Evolutionary conservation across 2,888 invertebrate genomes (phyloP), one percentile per base, ranked within the genome.

Genomic region (Ceriagrion tenellum): DNA sequence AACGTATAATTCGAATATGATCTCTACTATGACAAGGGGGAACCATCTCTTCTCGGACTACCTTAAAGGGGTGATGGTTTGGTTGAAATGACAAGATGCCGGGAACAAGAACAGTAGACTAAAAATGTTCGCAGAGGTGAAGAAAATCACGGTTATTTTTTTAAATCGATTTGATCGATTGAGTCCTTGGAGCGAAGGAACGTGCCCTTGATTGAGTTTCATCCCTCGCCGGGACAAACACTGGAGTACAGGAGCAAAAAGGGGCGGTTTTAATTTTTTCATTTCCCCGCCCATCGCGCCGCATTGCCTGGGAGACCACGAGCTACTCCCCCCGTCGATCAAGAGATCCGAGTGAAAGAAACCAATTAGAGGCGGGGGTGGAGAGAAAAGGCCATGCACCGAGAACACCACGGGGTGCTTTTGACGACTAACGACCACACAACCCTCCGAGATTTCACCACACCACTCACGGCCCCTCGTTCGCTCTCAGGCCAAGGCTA

Each of bases 171-270:
- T 81, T 26, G 81, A 81, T 81, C 30, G 81, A 81, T 35, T 13
- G 81, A 16, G 23, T 81, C 35, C 81, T 81, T 35, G 69, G 20
- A 59, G 35, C 81, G 35, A 30, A 12, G 30, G 81, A 35, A 35
- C 81, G 81, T 81, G 81, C 81, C 81, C 81, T 81, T 81, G 35
- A 81, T 81, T 81, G 81, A 81, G 81, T 81, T 35, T n/a, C 0
- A 18, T 0, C 23, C 63, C 20, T 20, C n/a, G 18, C 74, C n/a
- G 30, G 10, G 74, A 74, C 74, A 74, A n/a, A n/a, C 74, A 30
- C 30, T 4, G 30, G 30, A 30, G n/a, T n/a, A n/a, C n/a, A n/a
- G n/a, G n/a, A n/a, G n/a, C n/a, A n/a, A n/a, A n/a, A n/a, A n/a
- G n/a, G n/a, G n/a, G n/a, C n/a, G n/a, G n/a, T 47, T 47, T 47